Percentiles rank a stretch among this genome's conserved stretches.
These are phyloP conservation scores for Cyprinodon tularosa DNA, from an alignment of 2,113 vertebrate species.

Conservation along the genomic window DNA sequence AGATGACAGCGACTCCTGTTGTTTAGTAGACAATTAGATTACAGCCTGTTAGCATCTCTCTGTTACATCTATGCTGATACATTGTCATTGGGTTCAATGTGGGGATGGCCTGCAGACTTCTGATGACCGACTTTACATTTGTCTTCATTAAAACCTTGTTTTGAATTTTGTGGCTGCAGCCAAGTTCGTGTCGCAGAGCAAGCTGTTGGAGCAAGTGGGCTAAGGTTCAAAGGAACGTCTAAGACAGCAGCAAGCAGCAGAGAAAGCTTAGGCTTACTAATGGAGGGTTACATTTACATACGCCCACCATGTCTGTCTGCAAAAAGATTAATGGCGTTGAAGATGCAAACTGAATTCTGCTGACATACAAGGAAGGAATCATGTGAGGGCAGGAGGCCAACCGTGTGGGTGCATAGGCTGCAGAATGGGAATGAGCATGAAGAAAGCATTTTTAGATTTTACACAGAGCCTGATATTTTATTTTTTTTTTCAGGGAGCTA, in stretches of 20 bases:
- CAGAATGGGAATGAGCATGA: background rate
- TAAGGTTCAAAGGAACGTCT: slow-evolving; percentile 29
- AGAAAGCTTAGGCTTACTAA: slow-evolving; percentile 42
- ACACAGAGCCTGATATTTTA: background rate
- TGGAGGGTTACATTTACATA: slow-evolving; percentile 57
- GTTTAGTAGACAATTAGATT: slow-evolving; percentile 27
- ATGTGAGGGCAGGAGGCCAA: background rate
- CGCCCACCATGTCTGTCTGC: slow-evolving; percentile 50
- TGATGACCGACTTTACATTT: slow-evolving; percentile 4
- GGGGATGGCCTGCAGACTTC: slow-evolving; percentile 6
- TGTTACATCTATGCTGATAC: background rate
- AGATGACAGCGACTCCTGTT: background rate
- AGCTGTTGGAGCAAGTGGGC: background rate
- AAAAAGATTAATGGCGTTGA: slow-evolving; percentile 45
- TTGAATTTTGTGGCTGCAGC: background rate
- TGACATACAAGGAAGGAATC: slow-evolving; percentile 5
- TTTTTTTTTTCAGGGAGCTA: background rate
- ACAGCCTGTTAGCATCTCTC: slow-evolving; percentile 8
- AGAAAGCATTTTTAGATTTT: background rate
- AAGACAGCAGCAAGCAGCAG: slow-evolving; percentile 16
- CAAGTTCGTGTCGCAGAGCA: slow-evolving; percentile 1
- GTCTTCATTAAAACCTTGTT: slow-evolving; percentile 13
- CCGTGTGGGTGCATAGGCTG: background rate
- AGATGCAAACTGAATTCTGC: slow-evolving; percentile 21
- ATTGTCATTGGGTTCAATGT: slow-evolving; percentile 17